phyloP scores from a whole-genome alignment of 2,888 invertebrate species.

The Eupithecia subumbrata region DNA sequence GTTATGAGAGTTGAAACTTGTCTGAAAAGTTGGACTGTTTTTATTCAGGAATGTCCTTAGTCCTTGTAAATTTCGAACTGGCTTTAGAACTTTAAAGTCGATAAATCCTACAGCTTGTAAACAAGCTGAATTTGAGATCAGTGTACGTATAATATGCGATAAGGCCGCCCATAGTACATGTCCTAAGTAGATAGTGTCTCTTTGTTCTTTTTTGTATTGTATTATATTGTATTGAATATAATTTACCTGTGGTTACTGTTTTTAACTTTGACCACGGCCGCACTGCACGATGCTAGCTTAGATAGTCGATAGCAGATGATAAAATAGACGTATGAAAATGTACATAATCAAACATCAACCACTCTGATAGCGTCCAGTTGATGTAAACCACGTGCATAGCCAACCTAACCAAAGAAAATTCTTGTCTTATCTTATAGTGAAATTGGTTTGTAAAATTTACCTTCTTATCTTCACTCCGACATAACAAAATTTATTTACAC shows the following conservation, averaged over 20 bases:
- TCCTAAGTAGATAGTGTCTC: too few relatives aligned
- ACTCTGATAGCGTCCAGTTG: too few relatives aligned
- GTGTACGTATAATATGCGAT: neutral
- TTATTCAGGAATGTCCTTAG: constrained; percentile 38
- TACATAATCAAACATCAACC: too few relatives aligned
- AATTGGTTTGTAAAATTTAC: neutral
- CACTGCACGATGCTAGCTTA: neutral
- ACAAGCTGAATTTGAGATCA: constrained; percentile 4
- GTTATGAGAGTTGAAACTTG: constrained; percentile 52
- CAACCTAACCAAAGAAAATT: neutral
- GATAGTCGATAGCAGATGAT: too few relatives aligned
- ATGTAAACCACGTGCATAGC: too few relatives aligned
- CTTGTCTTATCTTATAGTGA: neutral
- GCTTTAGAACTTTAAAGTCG: constrained; percentile 30
- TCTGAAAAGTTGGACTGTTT: constrained; percentile 45
- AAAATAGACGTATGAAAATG: too few relatives aligned
- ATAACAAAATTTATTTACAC: neutral
- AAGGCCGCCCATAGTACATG: too few relatives aligned
- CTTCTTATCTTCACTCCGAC: neutral
- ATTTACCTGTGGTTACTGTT: neutral
- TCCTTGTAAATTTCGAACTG: constrained; percentile 39
- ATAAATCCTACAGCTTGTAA: constrained; percentile 24
- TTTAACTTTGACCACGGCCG: neutral
- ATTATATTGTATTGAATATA: too few relatives aligned
- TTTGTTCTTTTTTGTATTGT: too few relatives aligned